A percentile compares a stretch with the other conserved stretches of the same genome.
phyloP scores from a whole-genome alignment of 2,888 invertebrate species.

The Hipparchia semele region DNA sequence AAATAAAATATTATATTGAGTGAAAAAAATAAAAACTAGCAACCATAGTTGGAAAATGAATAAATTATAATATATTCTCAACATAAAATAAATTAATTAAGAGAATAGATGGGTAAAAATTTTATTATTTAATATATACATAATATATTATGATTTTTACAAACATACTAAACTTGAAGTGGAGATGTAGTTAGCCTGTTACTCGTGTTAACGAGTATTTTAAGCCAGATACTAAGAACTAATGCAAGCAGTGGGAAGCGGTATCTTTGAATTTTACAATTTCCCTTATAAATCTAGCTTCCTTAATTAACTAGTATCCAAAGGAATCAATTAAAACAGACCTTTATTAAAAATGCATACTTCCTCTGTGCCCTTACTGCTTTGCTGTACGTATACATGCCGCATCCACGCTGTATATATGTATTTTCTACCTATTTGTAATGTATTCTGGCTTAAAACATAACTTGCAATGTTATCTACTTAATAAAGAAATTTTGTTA shows the following conservation, averaged over 20 bases:
- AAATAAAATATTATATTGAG: neutral
- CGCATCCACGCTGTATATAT: conserved; percentile 38
- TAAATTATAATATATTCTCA: neutral
- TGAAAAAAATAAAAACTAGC: neutral
- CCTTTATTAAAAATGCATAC: neutral
- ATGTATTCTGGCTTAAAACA: conserved; percentile 30
- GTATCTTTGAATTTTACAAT: conserved; percentile 35
- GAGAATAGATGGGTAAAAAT: neutral
- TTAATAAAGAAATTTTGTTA: neutral
- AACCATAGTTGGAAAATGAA: neutral
- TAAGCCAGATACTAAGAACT: conserved; percentile 33
- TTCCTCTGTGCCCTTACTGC: neutral
- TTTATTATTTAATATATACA: neutral
- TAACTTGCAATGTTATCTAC: neutral
- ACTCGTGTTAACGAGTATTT: conserved; percentile 21
- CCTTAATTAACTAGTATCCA: conserved; percentile 38
- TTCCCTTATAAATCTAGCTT: conserved; percentile 35
- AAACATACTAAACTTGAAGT: neutral
- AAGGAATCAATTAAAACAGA: conserved; percentile 40
- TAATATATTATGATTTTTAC: neutral
- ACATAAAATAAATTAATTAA: neutral
- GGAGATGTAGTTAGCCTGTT: neutral
- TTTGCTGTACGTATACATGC: conserved; percentile 19
- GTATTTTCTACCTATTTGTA: neutral
- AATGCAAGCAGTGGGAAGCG: conserved; percentile 42